Conservation (phyloP, 2,888 invertebrate species). For the Scaptomyza caliginosa region DNA sequence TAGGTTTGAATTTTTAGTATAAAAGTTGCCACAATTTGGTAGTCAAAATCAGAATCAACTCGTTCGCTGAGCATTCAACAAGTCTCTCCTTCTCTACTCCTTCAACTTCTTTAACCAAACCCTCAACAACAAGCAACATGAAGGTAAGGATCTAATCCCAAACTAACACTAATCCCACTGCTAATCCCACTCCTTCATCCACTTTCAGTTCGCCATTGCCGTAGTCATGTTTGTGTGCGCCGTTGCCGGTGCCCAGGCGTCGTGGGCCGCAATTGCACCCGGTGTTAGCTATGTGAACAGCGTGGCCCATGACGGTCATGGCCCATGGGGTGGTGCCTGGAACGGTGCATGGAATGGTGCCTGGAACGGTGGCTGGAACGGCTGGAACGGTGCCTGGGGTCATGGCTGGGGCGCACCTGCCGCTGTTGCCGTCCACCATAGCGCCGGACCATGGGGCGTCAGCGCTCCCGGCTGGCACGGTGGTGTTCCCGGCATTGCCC, state of each 20-base stretch:
- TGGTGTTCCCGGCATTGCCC: slow-evolving; percentile 83
- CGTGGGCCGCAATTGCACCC: slow-evolving; percentile 74
- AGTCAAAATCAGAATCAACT: slow-evolving; percentile 83
- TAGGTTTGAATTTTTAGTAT: slow-evolving; percentile 72
- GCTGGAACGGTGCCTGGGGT: slow-evolving; percentile 50
- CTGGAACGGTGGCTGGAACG: slow-evolving; percentile 67
- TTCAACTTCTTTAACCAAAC: slow-evolving; percentile 57
- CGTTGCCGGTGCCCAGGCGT: slow-evolving; percentile 82
- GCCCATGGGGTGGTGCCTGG: slow-evolving; percentile 66
- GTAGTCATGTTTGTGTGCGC: slow-evolving; percentile 83
- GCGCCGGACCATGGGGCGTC: slow-evolving; percentile 66
- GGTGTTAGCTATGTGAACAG: slow-evolving; percentile 79
- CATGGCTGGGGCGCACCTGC: slow-evolving; percentile 71
- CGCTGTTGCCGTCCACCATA: slow-evolving; percentile 69
- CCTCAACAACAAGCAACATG: slow-evolving; percentile 79
- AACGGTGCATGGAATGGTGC: slow-evolving; percentile 68
- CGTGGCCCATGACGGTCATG: slow-evolving; percentile 69
- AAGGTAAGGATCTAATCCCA: slow-evolving; percentile 79
- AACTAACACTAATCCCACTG: background rate
- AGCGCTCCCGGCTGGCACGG: slow-evolving; percentile 81
- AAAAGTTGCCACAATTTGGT: slow-evolving; percentile 82
- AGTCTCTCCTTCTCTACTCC: slow-evolving; percentile 67
- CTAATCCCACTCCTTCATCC: background rate
- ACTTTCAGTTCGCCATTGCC: slow-evolving; percentile 80
- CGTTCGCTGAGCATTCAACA: slow-evolving; percentile 83